phyloP scores from a whole-genome alignment of 2,888 invertebrate species.

The Doris montereyensis region DNA sequence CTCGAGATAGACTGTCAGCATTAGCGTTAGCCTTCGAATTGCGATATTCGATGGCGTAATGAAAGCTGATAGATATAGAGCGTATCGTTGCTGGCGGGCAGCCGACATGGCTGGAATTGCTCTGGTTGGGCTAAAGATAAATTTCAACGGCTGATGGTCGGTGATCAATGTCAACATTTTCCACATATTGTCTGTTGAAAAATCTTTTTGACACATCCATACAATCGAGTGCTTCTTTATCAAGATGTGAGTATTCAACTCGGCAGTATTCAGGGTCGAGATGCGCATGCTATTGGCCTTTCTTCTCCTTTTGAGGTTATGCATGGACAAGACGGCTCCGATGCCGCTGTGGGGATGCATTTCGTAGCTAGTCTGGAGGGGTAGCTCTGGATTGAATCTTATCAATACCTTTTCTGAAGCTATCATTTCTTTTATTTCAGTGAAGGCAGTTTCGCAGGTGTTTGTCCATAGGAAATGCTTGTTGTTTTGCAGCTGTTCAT shows the following conservation, averaged over 20 bases:
- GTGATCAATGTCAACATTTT: constrained; percentile 71
- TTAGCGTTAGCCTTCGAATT: too few relatives aligned
- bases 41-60: too few relatives aligned
- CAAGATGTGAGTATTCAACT: constrained; percentile 54
- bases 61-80: too few relatives aligned
- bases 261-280: constrained; percentile 53
- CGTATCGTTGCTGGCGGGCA: too few relatives aligned
- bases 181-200: constrained; percentile 71
- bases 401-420: constrained; percentile 46
- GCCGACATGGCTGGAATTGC: too few relatives aligned
- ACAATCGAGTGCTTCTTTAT: constrained; percentile 65
- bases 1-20: too few relatives aligned
- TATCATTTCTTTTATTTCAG: constrained; percentile 46
- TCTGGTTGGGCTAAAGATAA: too few relatives aligned
- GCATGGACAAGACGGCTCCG: constrained; percentile 51
- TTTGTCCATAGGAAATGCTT: not conserved
- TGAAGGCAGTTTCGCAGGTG: constrained; percentile 44
- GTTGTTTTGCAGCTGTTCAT: constrained; percentile 43
- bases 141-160: not conserved
- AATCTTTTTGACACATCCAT: constrained; percentile 70
- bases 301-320: constrained; percentile 66
- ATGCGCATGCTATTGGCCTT: constrained; percentile 71
- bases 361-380: constrained; percentile 67
- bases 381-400: constrained; percentile 52
- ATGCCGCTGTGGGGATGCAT: constrained; percentile 67